Base-by-base conservation (phyloP, 2,113 vertebrate genomes). In the Pantherophis guttatus region DNA sequence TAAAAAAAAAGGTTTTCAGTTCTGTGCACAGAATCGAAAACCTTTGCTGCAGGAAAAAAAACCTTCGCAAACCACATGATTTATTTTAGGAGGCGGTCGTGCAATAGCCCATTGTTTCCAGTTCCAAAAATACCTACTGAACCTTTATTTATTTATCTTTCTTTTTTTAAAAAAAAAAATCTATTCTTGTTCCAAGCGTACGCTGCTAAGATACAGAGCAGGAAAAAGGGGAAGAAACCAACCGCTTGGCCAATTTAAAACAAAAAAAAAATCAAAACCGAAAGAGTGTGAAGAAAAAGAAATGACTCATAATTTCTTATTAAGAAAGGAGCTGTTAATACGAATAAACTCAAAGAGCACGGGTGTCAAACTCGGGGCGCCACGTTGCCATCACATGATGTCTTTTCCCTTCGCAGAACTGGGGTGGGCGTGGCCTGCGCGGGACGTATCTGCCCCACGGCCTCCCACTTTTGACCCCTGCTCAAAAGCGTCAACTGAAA, bases 11-110 rank as follows among this genome's bases (percentile, higher is more conserved):
- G 53, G 11, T 53, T 53, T 53, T 53, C 53, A 53, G 2, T 8
- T 53, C 8, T 3, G 7, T 53, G 48, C 29, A 65, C 33, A 81
- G 1, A 81, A 53, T 6, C 4, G 44, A 62, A 19, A 62, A 33
- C 21, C 24, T 21, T 86, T 5, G 23, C 48, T 88, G 59, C n/a
- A 75, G 10, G 86, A 21, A 50, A 48, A 50, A 1, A 50, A 55
- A 53, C 94, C 50, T 53, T 1, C 0, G 0, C 55, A 65, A 94
- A 95, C 93, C 85, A 91, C 93, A 93, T 39, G 8, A 23, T 96
- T 96, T 96, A 70, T 53, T 93, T 58, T 93, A 89, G 95, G 75
- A 75, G 70, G 21, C 5, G 1, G 1, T 8, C 90, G 86, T 93
- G 55, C 90, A 81, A 92, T 88, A 95, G 4, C 65, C 65, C 65